Conservation (phyloP, 2,797 vertebrate genomes). For the Lates japonicus region DNA sequence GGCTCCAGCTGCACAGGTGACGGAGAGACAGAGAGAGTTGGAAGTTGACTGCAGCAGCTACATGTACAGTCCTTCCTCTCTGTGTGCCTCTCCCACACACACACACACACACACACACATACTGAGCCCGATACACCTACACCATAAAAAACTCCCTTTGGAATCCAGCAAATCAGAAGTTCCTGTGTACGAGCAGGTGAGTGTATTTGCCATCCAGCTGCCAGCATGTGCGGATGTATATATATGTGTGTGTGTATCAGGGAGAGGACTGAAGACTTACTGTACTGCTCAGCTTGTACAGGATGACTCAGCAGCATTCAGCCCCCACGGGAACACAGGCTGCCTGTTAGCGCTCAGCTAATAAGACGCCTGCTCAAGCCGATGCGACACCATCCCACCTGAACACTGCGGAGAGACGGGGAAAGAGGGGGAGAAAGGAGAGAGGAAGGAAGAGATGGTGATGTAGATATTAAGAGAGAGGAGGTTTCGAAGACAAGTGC, state of each 20-base stretch:
- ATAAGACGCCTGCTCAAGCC: constrained; percentile 70
- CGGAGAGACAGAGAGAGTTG: constrained; percentile 3
- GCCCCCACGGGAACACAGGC: constrained; percentile 66
- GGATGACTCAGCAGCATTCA: constrained; percentile 76
- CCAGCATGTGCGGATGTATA: constrained; percentile 15
- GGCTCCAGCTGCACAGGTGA: constrained; percentile 45
- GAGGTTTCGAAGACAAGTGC: constrained; percentile 62
- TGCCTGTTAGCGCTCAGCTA: constrained; percentile 75
- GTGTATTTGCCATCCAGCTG: constrained; percentile 39
- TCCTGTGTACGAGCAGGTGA: constrained; percentile 40
- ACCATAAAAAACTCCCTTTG: constrained; percentile 38
- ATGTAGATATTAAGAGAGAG: constrained; percentile 60
- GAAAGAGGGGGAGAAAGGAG: not conserved
- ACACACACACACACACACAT: constrained; percentile 21
- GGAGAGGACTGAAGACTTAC: constrained; percentile 47
- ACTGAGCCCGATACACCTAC: constrained; percentile 35
- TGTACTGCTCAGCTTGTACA: constrained; percentile 56
- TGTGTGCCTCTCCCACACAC: not conserved
- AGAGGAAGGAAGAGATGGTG: constrained; percentile 30
- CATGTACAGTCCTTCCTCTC: constrained; percentile 16
- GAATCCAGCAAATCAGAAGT: constrained; percentile 45
- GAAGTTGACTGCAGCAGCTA: constrained; percentile 15
- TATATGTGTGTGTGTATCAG: constrained; percentile 27
- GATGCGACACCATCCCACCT: constrained; percentile 72
- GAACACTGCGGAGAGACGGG: constrained; percentile 57